A percentile compares a stretch with the other conserved stretches of the same genome.
phyloP scores from a whole-genome alignment of 2,888 invertebrate genomes.

The Malthinus flaveolus region DNA sequence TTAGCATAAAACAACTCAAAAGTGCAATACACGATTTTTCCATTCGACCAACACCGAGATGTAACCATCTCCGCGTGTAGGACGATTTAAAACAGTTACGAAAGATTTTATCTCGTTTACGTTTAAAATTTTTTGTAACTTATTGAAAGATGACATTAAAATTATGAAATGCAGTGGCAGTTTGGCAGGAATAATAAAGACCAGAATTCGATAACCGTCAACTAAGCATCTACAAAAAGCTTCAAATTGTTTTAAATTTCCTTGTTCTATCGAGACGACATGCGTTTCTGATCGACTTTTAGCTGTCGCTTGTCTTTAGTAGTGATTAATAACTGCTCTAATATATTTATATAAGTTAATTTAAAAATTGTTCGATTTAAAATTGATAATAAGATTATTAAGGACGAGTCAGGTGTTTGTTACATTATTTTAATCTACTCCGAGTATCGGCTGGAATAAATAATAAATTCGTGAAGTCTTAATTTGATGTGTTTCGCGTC shows the following conservation, averaged over 20 bases:
- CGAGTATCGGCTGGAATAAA: neutral
- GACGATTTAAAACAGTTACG: too few species aligned
- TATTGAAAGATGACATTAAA: conserved; percentile 2
- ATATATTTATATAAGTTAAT: conserved; percentile 36
- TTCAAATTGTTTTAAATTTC: conserved; percentile 20
- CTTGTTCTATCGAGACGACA: conserved; percentile 47
- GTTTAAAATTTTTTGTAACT: too few species aligned
- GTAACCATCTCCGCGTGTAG: too few species aligned
- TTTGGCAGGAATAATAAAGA: conserved; percentile 17
- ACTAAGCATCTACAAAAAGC: conserved; percentile 18
- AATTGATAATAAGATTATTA: conserved; percentile 36
- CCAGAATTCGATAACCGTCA: conserved; percentile 15
- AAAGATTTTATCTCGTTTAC: too few species aligned
- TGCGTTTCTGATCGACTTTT: conserved; percentile 51
- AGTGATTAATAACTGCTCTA: conserved; percentile 52
- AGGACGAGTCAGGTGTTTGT: conserved; percentile 10
- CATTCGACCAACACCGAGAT: too few species aligned
- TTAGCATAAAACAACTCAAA: too few species aligned
- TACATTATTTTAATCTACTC: neutral
- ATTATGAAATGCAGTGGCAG: conserved; percentile 14
- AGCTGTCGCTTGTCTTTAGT: conserved; percentile 51
- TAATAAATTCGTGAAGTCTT: neutral
- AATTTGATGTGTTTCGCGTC: neutral
- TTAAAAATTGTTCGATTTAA: conserved; percentile 44
- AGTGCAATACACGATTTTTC: too few species aligned